These are phyloP conservation scores for Anguilla anguilla DNA, from an alignment of 2,797 vertebrate species.

Conservation along the genomic window DNA sequence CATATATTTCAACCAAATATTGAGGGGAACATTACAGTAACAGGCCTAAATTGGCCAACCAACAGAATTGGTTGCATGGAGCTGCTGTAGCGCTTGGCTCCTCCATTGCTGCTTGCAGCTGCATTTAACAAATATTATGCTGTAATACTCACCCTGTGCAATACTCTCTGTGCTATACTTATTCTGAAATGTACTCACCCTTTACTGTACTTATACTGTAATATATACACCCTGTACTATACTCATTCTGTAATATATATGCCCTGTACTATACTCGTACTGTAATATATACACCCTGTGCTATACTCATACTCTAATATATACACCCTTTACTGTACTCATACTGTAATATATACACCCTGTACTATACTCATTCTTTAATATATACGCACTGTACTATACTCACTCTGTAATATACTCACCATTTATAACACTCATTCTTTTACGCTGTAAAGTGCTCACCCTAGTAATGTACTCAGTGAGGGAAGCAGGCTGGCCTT, in stretches of 20 bases:
- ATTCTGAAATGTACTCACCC: neutral
- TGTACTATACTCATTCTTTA: neutral
- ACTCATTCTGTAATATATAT: neutral
- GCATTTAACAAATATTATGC: neutral
- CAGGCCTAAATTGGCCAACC: too few relatives aligned
- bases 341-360: neutral
- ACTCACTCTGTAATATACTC: neutral
- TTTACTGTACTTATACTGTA: neutral
- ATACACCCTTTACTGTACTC: neutral
- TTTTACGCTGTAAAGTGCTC: neutral
- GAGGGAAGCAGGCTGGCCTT: too few relatives aligned
- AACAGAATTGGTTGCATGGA: too few relatives aligned
- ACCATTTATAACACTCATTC: neutral
- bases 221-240: neutral
- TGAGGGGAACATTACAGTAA: too few relatives aligned
- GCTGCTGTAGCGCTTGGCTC: too few relatives aligned
- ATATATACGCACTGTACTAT: neutral
- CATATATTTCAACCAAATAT: too few relatives aligned
- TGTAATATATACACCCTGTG: neutral
- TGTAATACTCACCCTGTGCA: neutral
- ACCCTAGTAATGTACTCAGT: neutral
- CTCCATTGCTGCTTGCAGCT: too few relatives aligned
- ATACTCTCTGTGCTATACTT: neutral
- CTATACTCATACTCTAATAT: neutral
- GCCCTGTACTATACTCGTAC: neutral